Base-by-base conservation (phyloP, 2,113 vertebrate genomes). In the Megaleporinus macrocephalus region DNA sequence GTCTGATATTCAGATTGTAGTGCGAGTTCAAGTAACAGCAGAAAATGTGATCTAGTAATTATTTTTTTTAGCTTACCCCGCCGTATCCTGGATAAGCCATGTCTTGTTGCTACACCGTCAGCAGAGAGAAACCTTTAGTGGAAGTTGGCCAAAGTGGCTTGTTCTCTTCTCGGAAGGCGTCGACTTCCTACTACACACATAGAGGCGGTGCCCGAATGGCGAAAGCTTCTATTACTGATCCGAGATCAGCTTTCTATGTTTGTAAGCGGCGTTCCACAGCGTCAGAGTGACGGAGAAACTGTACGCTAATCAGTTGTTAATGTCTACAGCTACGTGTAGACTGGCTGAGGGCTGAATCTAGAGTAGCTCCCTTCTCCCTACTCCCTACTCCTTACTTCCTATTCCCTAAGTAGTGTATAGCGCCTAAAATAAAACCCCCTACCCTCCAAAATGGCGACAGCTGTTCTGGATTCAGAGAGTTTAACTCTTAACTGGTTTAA, bases 81-180 rank as follows among this genome's bases (percentile, higher is more conserved):
- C 84, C 84, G 61, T 87, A 87, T 79, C 86, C 86, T 10, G 83
- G 83, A 36, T 85, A 87, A 16, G 83, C 80, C 86, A 87, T 87
- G 20, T 27, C 57, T 57, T 6, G 20, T 7, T 22, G 53, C 6
- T 61, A n/a, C 24, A 5, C 24, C 22, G 22, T n/a, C 9, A 61
- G 57, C 1, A 1, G 7, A 14, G 57, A 26, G 10, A 26, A 61
- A 26, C 13, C 24, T 61, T 61, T 4, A 61, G n/a, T 10, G 22
- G 55, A 57, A 57, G 6, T 57, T 57, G 20, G 55, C 22, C 57
- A 13, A 26, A 26, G 55, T 57, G 49, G 49, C 49, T 51, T 51
- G 14, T 51, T 14, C 57, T 57, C 53, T 57, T 57, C 57, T 61
- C 57, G 22, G n/a, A 61, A 61, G 9, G 10, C 57, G 22, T 57